Evolutionary conservation across 2,113 vertebrate genomes (phyloP), one percentile per base, ranked within the genome.

Genomic region (Notechis scutatus): DNA sequence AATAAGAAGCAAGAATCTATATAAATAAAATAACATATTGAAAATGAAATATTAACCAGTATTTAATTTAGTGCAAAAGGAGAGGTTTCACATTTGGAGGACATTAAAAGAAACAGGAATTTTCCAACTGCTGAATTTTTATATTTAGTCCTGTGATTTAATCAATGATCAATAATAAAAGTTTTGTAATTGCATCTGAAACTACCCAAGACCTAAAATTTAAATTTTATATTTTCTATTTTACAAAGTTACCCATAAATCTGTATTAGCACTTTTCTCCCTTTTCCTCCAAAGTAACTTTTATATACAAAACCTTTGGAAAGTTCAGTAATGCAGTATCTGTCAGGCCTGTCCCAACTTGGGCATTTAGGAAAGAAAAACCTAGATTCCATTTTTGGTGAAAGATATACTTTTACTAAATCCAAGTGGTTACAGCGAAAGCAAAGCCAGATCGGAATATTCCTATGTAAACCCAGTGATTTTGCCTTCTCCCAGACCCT

Each of bases 231-330:
- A 24, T 39, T 85, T 57, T 59, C 3, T 34, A 24, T 86, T 88
- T 92, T 54, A 55, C 64, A 74, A 92, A 6, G 88, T n/a, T 89
- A 87, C 85, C 90, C 94, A 21, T 93, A 90, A 92, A 23, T 54
- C 7, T 92, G 74, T 55, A 91, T 47, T 59, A 39, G 8, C 57
- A 69, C 55, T 93, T 39, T 92, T 2, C 29, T 5, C 11, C 1
- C 61, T 64, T 64, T 64, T 29, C 3, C 61, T n/a, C 11, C 87
- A 91, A n/a, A 61, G 90, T 54, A 91, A 54, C 15, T 87, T 21
- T 93, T 55, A 21, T 50, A 57, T 64, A 64, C 61, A 64, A 29
- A 64, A 64, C 0, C 26, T 64, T 64, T 29, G 3, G 26, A 64
- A 61, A 12, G 61, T 64, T 64, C 26, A 64, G 61, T 29, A 29